Evolutionary conservation across 2,888 invertebrate species (phyloP).

Genomic region (Melanargia galathea): DNA sequence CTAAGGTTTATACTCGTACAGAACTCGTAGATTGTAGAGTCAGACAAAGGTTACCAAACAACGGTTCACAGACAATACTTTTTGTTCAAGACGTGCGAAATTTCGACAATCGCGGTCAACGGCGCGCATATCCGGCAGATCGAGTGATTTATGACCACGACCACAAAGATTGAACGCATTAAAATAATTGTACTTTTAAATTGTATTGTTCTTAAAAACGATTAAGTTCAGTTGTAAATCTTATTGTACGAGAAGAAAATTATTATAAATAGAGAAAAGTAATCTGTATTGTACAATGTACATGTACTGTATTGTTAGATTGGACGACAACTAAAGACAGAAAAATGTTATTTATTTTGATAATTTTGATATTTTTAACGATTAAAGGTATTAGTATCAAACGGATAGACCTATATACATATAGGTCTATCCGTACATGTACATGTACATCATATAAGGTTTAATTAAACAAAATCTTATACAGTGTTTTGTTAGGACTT

Average conservation of each 20-base stretch:
- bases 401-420: too few relatives aligned
- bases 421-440: too few relatives aligned
- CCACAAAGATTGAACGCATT: constrained; percentile 11
- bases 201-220: not conserved
- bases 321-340: too few relatives aligned
- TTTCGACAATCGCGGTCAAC: constrained; percentile 50
- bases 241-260: too few relatives aligned
- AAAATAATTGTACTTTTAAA: not conserved
- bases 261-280: too few relatives aligned
- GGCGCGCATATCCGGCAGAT: constrained; percentile 51
- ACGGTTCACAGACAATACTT: constrained; percentile 29
- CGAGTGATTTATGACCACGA: constrained; percentile 47
- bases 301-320: too few relatives aligned
- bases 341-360: too few relatives aligned
- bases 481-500: not conserved
- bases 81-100: constrained; percentile 41
- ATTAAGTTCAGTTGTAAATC: not conserved
- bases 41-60: constrained; percentile 30
- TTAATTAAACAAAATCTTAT: constrained; percentile 7
- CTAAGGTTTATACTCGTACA: too few relatives aligned
- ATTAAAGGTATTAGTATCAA: too few relatives aligned
- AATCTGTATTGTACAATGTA: too few relatives aligned
- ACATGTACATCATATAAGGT: not conserved
- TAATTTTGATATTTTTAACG: too few relatives aligned
- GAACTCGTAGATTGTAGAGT: not conserved